Percentiles rank a stretch among this genome's conserved stretches.
phyloP scores from a whole-genome alignment of 2,113 vertebrate species.

The Campylomormyrus numenius region DNA sequence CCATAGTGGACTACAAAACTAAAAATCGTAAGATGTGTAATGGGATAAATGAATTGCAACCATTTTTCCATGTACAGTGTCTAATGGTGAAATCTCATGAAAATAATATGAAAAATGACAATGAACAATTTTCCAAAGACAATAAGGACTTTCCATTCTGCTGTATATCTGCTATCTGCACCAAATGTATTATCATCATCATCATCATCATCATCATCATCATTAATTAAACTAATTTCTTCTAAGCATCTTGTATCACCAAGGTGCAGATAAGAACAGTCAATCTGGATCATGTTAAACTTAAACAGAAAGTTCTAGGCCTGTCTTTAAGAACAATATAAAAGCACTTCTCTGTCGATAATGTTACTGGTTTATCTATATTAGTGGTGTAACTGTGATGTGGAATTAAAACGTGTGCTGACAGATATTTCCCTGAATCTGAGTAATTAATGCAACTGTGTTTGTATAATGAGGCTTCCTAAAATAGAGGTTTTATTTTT shows the following conservation, averaged over 20 bases:
- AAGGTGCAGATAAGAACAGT: not conserved
- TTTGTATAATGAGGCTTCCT: not conserved
- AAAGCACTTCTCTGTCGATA: not conserved
- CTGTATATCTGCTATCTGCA: not conserved
- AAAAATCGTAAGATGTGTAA: not conserved
- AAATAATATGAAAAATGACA: not conserved
- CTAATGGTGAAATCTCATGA: not conserved
- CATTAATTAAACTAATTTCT: not conserved
- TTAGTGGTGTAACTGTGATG: not conserved
- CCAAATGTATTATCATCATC: not conserved
- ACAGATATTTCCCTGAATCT: slow-evolving; percentile 14
- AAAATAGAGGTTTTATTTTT: not conserved
- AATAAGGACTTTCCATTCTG: not conserved
- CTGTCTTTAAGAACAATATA: not conserved
- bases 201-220: not conserved
- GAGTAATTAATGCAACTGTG: not conserved
- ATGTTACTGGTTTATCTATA: not conserved
- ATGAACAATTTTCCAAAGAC: not conserved
- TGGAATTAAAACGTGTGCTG: not conserved
- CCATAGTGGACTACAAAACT: too few relatives aligned
- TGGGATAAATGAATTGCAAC: not conserved
- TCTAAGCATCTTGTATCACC: not conserved
- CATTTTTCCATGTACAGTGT: not conserved
- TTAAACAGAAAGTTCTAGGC: not conserved
- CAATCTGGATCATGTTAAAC: not conserved